These are phyloP conservation scores for Acropternis orthonyx DNA, from an alignment of 2,797 vertebrate species.

Conservation along the genomic window DNA sequence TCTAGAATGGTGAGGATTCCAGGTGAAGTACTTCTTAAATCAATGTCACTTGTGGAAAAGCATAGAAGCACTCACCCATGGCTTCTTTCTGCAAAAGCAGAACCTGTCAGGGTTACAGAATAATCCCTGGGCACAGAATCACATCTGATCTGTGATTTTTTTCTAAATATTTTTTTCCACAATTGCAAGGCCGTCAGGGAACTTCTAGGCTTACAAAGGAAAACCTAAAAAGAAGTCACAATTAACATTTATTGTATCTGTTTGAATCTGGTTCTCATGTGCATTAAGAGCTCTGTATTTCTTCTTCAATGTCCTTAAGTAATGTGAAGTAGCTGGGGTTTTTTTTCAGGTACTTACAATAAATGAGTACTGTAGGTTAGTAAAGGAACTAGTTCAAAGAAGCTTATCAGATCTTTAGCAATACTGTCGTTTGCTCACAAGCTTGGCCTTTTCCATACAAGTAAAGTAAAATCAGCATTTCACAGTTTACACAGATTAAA, in stretches of 20 bases:
- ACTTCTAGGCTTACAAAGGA: background rate
- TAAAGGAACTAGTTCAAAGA: background rate
- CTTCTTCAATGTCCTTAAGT: conserved; percentile 1
- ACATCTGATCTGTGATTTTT: background rate
- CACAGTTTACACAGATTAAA: background rate
- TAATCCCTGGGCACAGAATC: background rate
- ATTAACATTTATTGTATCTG: background rate
- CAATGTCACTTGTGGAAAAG: background rate
- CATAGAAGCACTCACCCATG: background rate
- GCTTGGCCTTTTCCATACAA: background rate
- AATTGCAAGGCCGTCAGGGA: background rate
- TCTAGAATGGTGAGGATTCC: background rate
- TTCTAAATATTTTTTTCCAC: background rate
- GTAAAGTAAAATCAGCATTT: background rate
- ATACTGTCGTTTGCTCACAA: background rate
- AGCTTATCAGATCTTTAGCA: background rate
- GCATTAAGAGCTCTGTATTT: background rate
- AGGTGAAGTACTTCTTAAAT: background rate
- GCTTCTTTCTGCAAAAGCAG: background rate
- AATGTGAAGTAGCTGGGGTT: background rate
- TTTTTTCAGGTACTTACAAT: background rate
- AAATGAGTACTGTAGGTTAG: background rate
- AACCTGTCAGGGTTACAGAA: background rate
- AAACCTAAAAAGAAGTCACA: conserved; percentile 9
- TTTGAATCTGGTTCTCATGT: background rate